These are phyloP conservation scores for Gandaritis pyraliata DNA, from an alignment of 2,888 invertebrate species.

Conservation along the genomic window DNA sequence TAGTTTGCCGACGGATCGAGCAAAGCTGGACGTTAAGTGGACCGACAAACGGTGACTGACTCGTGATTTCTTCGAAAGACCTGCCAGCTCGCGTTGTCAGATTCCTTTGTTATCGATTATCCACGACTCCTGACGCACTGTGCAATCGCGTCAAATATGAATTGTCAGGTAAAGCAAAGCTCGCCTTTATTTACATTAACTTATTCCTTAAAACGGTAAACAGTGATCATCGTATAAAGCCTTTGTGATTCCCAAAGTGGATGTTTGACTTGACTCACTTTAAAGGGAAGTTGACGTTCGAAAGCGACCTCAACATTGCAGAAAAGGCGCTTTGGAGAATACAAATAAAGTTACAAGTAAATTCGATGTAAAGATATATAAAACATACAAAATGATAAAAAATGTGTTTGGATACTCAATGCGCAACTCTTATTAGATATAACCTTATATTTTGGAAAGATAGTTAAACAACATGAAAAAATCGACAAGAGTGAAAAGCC, in stretches of 20 bases:
- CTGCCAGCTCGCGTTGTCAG: constrained; percentile 33
- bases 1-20: constrained; percentile 64
- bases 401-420: background rate
- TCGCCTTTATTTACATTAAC: constrained; percentile 69
- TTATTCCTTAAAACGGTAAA: constrained; percentile 71
- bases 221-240: constrained; percentile 71
- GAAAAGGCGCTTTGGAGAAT: constrained; percentile 18
- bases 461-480: background rate
- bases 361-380: no score
- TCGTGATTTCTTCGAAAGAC: constrained; percentile 59
- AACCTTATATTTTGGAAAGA: background rate
- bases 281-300: constrained; percentile 60
- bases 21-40: constrained; percentile 68
- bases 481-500: no score
- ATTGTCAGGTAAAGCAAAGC: constrained; percentile 66
- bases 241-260: constrained; percentile 67
- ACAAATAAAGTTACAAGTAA: constrained; percentile 9
- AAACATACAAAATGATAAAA: background rate
- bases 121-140: constrained; percentile 49
- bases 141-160: constrained; percentile 55
- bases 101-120: constrained; percentile 52
- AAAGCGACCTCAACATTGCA: constrained; percentile 50
- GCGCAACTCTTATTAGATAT: background rate
- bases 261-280: constrained; percentile 74
- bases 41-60: constrained; percentile 61